phyloP scores from a whole-genome alignment of 1,140 invertebrate genomes.

The Drosophila equinoxialis region DNA sequence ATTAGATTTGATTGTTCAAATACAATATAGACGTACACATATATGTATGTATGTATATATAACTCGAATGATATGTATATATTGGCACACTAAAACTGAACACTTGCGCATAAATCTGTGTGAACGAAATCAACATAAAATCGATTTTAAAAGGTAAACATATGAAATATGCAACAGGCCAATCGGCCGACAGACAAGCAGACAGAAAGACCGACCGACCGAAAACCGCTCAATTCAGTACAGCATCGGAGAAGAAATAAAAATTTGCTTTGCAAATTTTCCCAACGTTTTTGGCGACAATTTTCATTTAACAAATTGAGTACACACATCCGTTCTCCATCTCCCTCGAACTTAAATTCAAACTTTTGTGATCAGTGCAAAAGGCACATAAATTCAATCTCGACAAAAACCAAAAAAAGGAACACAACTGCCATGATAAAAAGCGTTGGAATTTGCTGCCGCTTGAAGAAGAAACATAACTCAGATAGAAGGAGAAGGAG shows the following conservation, averaged over 20 bases:
- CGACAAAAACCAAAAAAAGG: not conserved
- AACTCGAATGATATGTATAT: not conserved
- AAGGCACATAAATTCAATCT: constrained; percentile 25
- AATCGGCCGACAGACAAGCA: not conserved
- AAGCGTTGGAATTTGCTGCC: constrained; percentile 6
- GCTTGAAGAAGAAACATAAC: constrained; percentile 52
- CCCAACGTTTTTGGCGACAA: constrained; percentile 66
- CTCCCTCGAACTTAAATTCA: not conserved
- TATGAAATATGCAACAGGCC: constrained; percentile 74
- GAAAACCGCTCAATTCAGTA: constrained; percentile 17
- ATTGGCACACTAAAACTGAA: constrained; percentile 22
- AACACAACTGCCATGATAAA: not conserved
- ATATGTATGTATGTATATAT: not conserved
- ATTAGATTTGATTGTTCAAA: constrained; percentile 15
- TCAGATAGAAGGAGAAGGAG: constrained; percentile 27
- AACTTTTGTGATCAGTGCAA: constrained; percentile 29
- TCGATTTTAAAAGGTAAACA: constrained; percentile 41
- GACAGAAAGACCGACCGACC: no score
- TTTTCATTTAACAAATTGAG: constrained; percentile 64
- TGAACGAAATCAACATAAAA: constrained; percentile 45
- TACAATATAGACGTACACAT: not conserved
- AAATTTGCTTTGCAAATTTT: constrained; percentile 70
- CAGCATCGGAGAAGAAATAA: constrained; percentile 30
- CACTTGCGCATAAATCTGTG: constrained; percentile 55
- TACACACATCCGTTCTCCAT: constrained; percentile 64